These are phyloP conservation scores for Drosophila biarmipes DNA, from an alignment of 1,140 invertebrate genomes.

Conservation along the genomic window DNA sequence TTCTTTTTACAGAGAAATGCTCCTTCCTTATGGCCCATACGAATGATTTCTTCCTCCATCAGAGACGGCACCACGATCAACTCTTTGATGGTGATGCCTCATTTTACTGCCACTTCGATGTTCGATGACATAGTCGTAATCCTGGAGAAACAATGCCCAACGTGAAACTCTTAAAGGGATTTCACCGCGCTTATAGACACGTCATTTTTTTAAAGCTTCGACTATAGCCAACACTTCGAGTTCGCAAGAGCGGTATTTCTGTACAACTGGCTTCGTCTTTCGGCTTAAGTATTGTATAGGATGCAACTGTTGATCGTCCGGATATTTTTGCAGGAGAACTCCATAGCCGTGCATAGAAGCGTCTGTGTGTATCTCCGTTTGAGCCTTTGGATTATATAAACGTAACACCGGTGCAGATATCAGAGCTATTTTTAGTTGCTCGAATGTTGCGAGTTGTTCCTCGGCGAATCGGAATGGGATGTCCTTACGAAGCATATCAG, in stretches of 20 bases:
- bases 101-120: too few relatives aligned
- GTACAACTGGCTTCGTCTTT: background rate
- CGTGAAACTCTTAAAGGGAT: too few relatives aligned
- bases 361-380: too few relatives aligned
- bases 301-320: conserved; percentile 1
- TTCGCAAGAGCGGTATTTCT: background rate
- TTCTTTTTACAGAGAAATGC: background rate
- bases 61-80: background rate
- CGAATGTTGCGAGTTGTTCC: background rate
- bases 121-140: too few relatives aligned
- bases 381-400: background rate
- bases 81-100: too few relatives aligned
- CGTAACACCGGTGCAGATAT: conserved; percentile 6
- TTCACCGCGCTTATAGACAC: too few relatives aligned
- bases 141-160: too few relatives aligned
- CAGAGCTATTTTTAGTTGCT: background rate
- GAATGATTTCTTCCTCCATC: background rate
- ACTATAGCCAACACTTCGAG: too few relatives aligned
- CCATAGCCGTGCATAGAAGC: too few relatives aligned
- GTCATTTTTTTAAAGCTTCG: too few relatives aligned
- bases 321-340: too few relatives aligned
- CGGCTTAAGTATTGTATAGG: background rate
- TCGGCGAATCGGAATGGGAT: background rate
- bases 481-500: background rate
- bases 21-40: background rate